Evolutionary conservation across 53 echinoderm and acorn worm genomes (phyloP).

Genomic region (Henricia sp.): DNA sequence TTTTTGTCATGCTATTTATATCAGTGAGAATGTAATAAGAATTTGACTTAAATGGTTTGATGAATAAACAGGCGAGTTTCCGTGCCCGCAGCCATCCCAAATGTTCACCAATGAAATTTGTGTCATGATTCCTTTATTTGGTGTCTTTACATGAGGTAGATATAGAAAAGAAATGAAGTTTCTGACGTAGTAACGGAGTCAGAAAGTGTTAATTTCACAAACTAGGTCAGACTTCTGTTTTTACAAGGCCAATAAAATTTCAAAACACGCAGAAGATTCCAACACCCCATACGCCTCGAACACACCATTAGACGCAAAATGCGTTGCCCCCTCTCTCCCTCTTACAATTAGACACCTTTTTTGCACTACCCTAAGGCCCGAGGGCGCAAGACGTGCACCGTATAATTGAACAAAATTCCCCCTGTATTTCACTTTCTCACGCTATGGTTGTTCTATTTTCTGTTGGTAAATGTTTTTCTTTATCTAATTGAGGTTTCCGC

Average conservation of each 20-base stretch:
- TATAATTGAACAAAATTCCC: slow-evolving; percentile 41
- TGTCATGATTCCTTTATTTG: no score
- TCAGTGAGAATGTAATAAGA: no score
- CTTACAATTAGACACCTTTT: slow-evolving; percentile 55
- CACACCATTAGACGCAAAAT: slow-evolving; percentile 39
- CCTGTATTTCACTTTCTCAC: no score
- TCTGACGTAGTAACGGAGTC: no score
- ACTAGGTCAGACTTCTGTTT: slow-evolving; percentile 44
- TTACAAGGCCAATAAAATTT: slow-evolving; percentile 33
- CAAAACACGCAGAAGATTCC: slow-evolving; percentile 21
- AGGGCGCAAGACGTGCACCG: slow-evolving; percentile 38
- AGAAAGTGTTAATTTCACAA: no score
- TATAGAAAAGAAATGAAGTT: no score
- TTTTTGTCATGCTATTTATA: no score
- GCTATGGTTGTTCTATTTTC: not conserved
- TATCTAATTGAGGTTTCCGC: slow-evolving; percentile 42
- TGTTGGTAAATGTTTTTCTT: slow-evolving; percentile 42
- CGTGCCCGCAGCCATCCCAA: no score
- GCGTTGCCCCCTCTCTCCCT: slow-evolving; percentile 16
- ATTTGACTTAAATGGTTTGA: no score
- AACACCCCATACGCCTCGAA: slow-evolving; percentile 12
- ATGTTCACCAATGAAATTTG: no score
- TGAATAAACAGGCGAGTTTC: no score
- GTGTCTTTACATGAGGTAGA: no score
- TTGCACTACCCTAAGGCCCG: slow-evolving; percentile 3